Percentiles rank a stretch among this genome's conserved stretches.
phyloP scores from a whole-genome alignment of 2,113 vertebrate species.

The Serinus canaria region DNA sequence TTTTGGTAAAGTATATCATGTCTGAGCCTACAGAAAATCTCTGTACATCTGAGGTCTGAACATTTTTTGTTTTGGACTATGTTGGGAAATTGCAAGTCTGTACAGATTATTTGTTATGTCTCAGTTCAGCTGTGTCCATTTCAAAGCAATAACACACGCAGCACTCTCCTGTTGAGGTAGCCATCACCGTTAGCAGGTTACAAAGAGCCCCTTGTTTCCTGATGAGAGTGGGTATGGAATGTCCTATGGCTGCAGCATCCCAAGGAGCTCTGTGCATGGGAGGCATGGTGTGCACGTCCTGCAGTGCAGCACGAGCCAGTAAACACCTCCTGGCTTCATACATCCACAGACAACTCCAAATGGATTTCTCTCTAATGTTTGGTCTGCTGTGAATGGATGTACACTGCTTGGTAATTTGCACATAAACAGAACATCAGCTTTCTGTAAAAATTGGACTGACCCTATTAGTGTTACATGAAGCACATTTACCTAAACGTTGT shows the following conservation, averaged over 20 bases:
- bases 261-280: fast-evolving
- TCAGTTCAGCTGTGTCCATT: neutral
- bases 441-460: neutral
- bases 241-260: fast-evolving
- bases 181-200: fast-evolving
- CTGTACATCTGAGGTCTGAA: neutral
- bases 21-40: neutral
- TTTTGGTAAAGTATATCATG: neutral
- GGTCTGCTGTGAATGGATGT: neutral
- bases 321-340: neutral
- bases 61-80: neutral
- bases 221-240: fast-evolving
- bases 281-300: fast-evolving
- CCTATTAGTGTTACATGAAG: neutral
- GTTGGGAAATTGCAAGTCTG: neutral
- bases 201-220: neutral
- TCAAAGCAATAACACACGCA: neutral
- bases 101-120: neutral
- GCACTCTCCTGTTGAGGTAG: fast-evolving
- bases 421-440: neutral
- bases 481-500: neutral
- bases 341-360: neutral
- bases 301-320: fast-evolving
- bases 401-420: neutral
- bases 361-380: neutral